Evolutionary conservation across 2,113 vertebrate species (phyloP), one percentile per base, ranked within the genome.

Genomic region (Carettochelys insculpta): DNA sequence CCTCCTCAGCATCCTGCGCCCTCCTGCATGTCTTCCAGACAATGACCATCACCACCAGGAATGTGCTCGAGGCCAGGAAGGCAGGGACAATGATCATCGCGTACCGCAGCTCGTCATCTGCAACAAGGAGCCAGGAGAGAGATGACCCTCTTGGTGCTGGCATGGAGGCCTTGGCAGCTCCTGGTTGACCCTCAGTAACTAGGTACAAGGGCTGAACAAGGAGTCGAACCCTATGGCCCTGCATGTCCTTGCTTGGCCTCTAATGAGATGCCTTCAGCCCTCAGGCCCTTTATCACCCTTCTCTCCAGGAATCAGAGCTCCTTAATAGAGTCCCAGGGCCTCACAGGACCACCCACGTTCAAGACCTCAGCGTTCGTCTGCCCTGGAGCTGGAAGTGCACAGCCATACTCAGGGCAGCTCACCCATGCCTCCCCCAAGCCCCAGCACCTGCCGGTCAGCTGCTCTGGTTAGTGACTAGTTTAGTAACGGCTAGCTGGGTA

Each of bases 21-120:
- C 80, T 96, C 84, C 73, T 89, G 75, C 94, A 85, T 1, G 97
- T 95, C 77, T 96, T 97, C 97, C 90, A 97, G 87, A 98, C 56
- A 86, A 98, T 97, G 31, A 94, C 79, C 85, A 78, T 90, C 87
- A 98, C 76, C 4, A 96, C 79, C 25, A 97, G 80, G 80, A 98
- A 89, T 1, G 97, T 96, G 88, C 96, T 96, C 2, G 95, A 92
- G 86, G 94, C 95, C 90, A 98, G 90, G 61, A 98, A 90, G 54
- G 92, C 92, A 0, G 97, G 98, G n/a, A 98, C 96, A 85, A 97
- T 91, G 41, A 98, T 96, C 34, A 96, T 75, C 5, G 95, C 96
- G 34, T 97, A 80, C 8, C 89, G 91, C 61, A 89, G 83, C 24
- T 94, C 95, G 85, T 95, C 89, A 45, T 94, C 97, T 98, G 92